Base-by-base conservation (phyloP, 2,797 vertebrate species). In the Lagocephalus sceleratus region DNA sequence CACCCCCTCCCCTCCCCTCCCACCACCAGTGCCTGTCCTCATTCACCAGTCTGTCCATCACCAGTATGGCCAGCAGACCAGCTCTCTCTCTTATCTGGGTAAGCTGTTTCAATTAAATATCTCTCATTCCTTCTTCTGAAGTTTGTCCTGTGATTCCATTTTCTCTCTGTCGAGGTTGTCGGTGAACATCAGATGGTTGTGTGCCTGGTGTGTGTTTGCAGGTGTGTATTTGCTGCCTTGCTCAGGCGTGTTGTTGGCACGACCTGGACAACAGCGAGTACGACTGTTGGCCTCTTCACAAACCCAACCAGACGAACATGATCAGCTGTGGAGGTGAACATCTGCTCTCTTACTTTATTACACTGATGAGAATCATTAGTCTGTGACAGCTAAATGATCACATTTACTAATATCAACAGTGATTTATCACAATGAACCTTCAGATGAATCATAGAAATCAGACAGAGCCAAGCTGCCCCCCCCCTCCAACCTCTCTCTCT, bases 261-360 rank as follows among this genome's bases (percentile, higher is more conserved):
- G 90, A 94, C 78, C 78, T 94, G 81, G 93, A 93, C 66, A 95
- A 93, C 85, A 92, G 87, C 8, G 92, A 95, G 61, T 94, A 90
- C 53, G 92, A 94, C 78, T 94, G 92, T 67, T 94, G 94, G 93
- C 93, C 94, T 1, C 78, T 94, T 49, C 90, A 92, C 22, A 73
- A 76, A 59, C 93, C 91, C 15, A 87, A 94, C 57, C 91, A 94
- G 3, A 76, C 78, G 63, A 93, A 95, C 72, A 92, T 93, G 93
- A 87, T 94, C 47, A 88, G 92, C 42, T 95, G 92, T 1, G 91
- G 92, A 88, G 93, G 87, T 87, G 46, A 73, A 61, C n/a, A n/a
- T n/a, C n/a, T n/a, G n/a, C n/a, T n/a, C n/a, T n/a, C n/a, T n/a
- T n/a, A n/a, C n/a, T n/a, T 2, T 12, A 6, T 32, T 32, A 2